Conservation (phyloP, 2,113 vertebrate species). For the Abramis brama region DNA sequence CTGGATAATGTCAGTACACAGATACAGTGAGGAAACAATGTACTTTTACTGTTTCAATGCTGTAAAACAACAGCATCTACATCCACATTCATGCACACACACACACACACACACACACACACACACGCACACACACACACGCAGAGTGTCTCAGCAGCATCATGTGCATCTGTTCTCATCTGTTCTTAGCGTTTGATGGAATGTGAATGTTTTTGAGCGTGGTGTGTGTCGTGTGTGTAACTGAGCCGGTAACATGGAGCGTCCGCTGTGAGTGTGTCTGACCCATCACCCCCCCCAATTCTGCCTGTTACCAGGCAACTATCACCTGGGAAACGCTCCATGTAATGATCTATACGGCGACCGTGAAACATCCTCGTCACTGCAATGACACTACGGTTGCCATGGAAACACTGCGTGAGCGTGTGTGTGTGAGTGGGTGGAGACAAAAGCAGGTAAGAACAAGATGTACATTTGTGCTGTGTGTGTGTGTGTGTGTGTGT, state of each 20-base stretch:
- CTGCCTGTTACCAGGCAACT: constrained; percentile 77
- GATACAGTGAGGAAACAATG: background rate
- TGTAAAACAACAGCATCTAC: background rate
- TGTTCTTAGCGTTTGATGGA: constrained; percentile 1
- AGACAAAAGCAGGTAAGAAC: constrained; percentile 43
- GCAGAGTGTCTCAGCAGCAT: no score
- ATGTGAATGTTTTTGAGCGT: background rate
- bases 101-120: background rate
- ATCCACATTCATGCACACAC: background rate
- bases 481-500: no score
- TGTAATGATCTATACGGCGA: constrained; percentile 54
- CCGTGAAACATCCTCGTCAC: constrained; percentile 69
- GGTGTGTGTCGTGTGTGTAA: background rate
- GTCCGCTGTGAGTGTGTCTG: constrained; percentile 48
- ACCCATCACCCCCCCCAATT: constrained; percentile 35
- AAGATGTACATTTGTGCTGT: constrained; percentile 45
- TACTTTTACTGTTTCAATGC: background rate
- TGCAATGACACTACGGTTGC: constrained; percentile 71
- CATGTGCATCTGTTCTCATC: background rate
- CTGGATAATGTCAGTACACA: background rate
- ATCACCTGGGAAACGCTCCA: constrained; percentile 75
- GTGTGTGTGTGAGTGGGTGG: background rate
- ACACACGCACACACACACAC: background rate
- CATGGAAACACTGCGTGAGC: constrained; percentile 63
- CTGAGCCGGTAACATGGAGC: background rate